Evolutionary conservation across 2,797 vertebrate species (phyloP).

Genomic region (Pseudocheirus occidentalis): DNA sequence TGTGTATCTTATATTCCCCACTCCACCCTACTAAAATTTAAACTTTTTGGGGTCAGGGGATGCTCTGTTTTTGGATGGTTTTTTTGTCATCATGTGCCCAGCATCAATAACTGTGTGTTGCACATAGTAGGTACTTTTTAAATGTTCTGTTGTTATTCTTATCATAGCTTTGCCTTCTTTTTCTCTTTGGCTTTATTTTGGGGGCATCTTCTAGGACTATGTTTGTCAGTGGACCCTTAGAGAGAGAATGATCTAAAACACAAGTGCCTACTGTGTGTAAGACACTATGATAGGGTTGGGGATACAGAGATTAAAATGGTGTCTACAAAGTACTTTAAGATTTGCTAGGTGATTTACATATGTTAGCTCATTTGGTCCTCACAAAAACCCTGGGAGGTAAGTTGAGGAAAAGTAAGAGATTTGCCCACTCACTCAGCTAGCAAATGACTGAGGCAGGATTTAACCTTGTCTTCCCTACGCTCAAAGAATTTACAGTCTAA

Average conservation of each 20-base stretch:
- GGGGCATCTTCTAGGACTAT: background rate
- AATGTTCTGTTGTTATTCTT: background rate
- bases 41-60: background rate
- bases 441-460: background rate
- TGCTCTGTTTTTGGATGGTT: background rate
- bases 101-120: background rate
- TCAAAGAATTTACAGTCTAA: background rate
- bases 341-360: background rate
- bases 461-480: background rate
- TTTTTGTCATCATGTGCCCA: background rate
- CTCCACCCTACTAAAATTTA: background rate
- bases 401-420: background rate
- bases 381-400: background rate
- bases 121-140: background rate
- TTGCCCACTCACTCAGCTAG: background rate
- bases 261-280: background rate
- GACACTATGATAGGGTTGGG: background rate
- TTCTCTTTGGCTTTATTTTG: background rate
- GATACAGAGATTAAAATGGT: background rate
- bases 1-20: background rate
- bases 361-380: background rate
- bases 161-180: background rate
- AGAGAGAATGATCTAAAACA: background rate
- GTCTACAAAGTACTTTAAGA: background rate
- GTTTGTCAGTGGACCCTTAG: background rate